phyloP scores from a whole-genome alignment of 2,113 vertebrate species.

The Neolamprologus toae region DNA sequence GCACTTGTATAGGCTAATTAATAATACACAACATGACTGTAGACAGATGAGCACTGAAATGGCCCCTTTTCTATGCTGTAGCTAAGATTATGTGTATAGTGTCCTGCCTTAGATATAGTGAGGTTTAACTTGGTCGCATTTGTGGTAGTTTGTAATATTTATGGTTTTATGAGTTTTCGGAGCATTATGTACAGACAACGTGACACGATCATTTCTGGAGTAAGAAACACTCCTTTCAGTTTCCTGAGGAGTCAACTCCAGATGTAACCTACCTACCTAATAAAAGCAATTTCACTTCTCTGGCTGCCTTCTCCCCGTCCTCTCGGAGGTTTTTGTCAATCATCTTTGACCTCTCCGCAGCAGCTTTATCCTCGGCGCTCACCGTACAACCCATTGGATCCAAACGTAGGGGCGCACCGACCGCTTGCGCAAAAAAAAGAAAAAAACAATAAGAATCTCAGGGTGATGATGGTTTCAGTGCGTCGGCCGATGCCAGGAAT shows the following conservation, averaged over 20 bases:
- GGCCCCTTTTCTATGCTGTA: background rate
- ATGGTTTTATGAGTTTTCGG: background rate
- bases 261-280: slow-evolving; percentile 81
- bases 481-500: background rate
- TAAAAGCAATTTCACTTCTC: slow-evolving; percentile 91
- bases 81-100: background rate
- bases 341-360: slow-evolving; percentile 92
- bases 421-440: background rate
- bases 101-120: background rate
- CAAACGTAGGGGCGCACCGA: slow-evolving; percentile 36
- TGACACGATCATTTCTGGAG: background rate
- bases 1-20: background rate
- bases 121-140: background rate
- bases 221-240: background rate
- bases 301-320: slow-evolving; percentile 91
- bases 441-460: background rate
- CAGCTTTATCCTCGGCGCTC: slow-evolving; percentile 93
- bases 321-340: slow-evolving; percentile 95
- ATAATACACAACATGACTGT: background rate
- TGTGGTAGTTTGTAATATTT: background rate
- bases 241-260: background rate
- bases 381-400: slow-evolving; percentile 89
- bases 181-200: background rate
- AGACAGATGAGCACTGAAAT: background rate
- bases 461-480: background rate